These are phyloP conservation scores for Drosophila buzzatii DNA, from an alignment of 2,888 invertebrate genomes.

Conservation along the genomic window DNA sequence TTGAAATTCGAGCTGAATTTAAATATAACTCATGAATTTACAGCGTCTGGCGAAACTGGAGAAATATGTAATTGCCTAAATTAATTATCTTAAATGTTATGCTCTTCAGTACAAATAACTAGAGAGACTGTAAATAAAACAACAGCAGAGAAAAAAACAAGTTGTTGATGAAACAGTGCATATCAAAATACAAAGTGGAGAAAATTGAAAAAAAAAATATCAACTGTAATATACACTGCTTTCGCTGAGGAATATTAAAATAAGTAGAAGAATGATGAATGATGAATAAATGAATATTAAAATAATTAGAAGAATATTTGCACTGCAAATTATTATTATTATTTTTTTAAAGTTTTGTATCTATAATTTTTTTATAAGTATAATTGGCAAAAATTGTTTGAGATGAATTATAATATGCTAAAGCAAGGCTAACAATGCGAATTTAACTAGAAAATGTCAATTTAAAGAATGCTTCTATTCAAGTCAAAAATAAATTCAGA, in stretches of 20 bases:
- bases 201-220: background rate
- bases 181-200: constrained; percentile 12
- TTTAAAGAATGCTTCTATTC: too few relatives aligned
- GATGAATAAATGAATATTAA: background rate
- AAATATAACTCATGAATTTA: constrained; percentile 3
- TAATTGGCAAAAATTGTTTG: too few relatives aligned
- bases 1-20: background rate
- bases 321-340: too few relatives aligned
- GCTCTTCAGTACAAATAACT: constrained; percentile 51
- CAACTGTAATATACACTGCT: constrained; percentile 9
- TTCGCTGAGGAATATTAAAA: too few relatives aligned
- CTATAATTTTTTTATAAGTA: too few relatives aligned
- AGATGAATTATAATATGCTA: too few relatives aligned
- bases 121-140: constrained; percentile 30
- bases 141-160: constrained; percentile 17
- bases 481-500: background rate
- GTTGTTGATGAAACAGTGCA: constrained; percentile 38
- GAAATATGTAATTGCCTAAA: constrained; percentile 44
- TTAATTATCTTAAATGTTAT: constrained; percentile 70
- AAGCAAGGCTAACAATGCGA: too few relatives aligned
- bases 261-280: too few relatives aligned
- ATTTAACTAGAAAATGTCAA: too few relatives aligned
- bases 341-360: too few relatives aligned
- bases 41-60: background rate
- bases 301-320: background rate